A percentile compares a stretch with the other conserved stretches of the same genome.
These are phyloP conservation scores for Helleia helle DNA, from an alignment of 2,888 invertebrate species.

Conservation along the genomic window DNA sequence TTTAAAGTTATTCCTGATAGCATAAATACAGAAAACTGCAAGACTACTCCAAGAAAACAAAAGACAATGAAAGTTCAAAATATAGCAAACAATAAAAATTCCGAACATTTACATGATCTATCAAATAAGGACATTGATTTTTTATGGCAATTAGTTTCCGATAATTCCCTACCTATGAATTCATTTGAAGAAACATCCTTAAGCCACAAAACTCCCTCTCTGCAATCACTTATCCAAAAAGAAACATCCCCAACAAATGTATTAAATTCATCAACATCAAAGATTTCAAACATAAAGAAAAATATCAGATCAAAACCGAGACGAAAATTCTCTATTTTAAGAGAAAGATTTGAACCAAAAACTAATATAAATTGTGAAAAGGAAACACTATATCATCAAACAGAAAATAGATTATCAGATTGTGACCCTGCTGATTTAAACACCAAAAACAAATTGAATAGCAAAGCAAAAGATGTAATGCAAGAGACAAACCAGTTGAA, in stretches of 20 bases:
- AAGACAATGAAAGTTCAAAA: constrained; percentile 39
- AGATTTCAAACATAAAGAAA: constrained; percentile 55
- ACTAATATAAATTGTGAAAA: constrained; percentile 54
- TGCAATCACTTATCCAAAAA: constrained; percentile 62
- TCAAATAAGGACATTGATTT: constrained; percentile 62
- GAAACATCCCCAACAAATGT: constrained; percentile 34
- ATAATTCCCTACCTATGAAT: constrained; percentile 40
- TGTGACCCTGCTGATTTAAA: constrained; percentile 36
- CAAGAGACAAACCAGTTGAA: constrained; percentile 27
- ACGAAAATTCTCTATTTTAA: constrained; percentile 73
- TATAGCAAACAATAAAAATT: constrained; percentile 38
- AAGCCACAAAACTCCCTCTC: constrained; percentile 51
- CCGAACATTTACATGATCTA: constrained; percentile 41
- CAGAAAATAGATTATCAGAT: constrained; percentile 41
- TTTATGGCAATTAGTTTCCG: constrained; percentile 60
- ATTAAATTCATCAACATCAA: constrained; percentile 33
- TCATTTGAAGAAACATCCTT: constrained; percentile 47
- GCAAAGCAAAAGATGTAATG: constrained; percentile 23
- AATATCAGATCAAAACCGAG: constrained; percentile 55
- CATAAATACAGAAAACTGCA: constrained; percentile 30
- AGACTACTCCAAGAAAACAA: constrained; percentile 38
- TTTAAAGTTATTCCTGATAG: constrained; percentile 28
- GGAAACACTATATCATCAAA: constrained; percentile 54
- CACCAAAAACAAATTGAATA: constrained; percentile 39
- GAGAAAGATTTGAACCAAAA: constrained; percentile 74